Evolutionary conservation across 1,140 invertebrate genomes (phyloP).

Genomic region (Meloidogyne chitwoodi): DNA sequence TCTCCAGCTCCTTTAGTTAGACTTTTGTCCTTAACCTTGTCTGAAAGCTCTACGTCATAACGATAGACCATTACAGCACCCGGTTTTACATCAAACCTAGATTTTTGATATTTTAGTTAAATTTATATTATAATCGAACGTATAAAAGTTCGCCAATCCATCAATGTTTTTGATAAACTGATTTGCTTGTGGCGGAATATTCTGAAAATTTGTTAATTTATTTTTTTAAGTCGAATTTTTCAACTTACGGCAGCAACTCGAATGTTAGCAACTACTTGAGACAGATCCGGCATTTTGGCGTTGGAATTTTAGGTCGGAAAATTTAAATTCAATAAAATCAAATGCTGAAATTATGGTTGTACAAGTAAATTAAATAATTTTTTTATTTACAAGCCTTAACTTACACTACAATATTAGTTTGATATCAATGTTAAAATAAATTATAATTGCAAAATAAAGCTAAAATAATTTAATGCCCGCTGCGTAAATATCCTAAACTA

Average conservation of each 20-base stretch:
- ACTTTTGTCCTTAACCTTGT: constrained; percentile 1
- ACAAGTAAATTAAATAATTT: not conserved
- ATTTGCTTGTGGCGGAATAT: not conserved
- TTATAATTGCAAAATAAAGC: not conserved
- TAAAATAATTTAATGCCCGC: not conserved
- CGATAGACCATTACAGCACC: constrained; percentile 3
- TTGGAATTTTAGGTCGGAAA: not conserved
- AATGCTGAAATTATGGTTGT: not conserved
- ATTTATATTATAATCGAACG: not conserved
- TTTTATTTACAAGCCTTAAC: not conserved
- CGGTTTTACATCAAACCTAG: constrained; percentile 1
- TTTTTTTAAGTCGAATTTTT: not conserved
- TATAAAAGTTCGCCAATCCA: not conserved
- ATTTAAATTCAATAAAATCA: not conserved
- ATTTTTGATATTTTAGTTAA: not conserved
- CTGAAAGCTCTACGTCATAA: not conserved
- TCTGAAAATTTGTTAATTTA: not conserved
- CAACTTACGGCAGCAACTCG: not conserved
- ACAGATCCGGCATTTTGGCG: not conserved
- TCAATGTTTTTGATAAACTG: not conserved
- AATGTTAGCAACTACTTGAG: not conserved
- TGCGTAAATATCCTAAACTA: not conserved
- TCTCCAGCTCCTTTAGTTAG: constrained; percentile 3
- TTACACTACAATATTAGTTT: not conserved
- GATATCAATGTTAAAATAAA: not conserved